Evolutionary conservation across 2,888 invertebrate species (phyloP).

Genomic region (Mamestra brassicae): DNA sequence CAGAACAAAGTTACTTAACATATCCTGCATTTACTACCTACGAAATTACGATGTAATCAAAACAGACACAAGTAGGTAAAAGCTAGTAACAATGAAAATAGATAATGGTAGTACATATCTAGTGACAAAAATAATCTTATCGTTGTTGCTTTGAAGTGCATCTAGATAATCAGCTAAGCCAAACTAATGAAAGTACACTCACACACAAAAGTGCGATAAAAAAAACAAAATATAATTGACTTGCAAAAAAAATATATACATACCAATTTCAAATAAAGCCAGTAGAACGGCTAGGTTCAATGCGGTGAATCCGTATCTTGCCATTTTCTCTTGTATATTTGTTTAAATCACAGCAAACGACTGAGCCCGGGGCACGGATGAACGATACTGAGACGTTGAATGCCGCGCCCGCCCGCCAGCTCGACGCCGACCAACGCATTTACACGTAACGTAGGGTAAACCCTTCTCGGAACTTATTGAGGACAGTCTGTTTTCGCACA

Average conservation of each 20-base stretch:
- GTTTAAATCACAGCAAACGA: slow-evolving; percentile 67
- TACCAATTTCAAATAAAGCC: slow-evolving; percentile 85
- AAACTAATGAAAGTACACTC: slow-evolving; percentile 54
- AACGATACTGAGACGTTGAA: slow-evolving; percentile 77
- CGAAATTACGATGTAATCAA: neutral
- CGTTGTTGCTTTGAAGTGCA: slow-evolving; percentile 49
- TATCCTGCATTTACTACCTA: slow-evolving; percentile 1
- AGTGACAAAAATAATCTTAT: slow-evolving; percentile 34
- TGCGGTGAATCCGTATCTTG: slow-evolving; percentile 77
- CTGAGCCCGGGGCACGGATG: slow-evolving; percentile 74
- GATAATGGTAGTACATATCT: neutral
- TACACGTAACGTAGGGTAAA: slow-evolving; percentile 77
- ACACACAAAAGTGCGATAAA: slow-evolving; percentile 39
- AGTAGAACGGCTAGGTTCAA: slow-evolving; percentile 81
- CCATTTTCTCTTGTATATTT: slow-evolving; percentile 76
- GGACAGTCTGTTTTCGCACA: slow-evolving; percentile 47
- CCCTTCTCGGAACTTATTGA: slow-evolving; percentile 28
- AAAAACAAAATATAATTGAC: neutral
- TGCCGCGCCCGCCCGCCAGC: slow-evolving; percentile 76
- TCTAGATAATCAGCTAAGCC: slow-evolving; percentile 31
- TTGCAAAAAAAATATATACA: slow-evolving; percentile 61
- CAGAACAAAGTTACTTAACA: slow-evolving; percentile 10
- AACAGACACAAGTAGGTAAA: neutral
- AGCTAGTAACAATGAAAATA: slow-evolving; percentile 14
- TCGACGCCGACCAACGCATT: slow-evolving; percentile 83